These are phyloP conservation scores for Clinocottus analis DNA, from an alignment of 2,113 vertebrate species.

Conservation along the genomic window DNA sequence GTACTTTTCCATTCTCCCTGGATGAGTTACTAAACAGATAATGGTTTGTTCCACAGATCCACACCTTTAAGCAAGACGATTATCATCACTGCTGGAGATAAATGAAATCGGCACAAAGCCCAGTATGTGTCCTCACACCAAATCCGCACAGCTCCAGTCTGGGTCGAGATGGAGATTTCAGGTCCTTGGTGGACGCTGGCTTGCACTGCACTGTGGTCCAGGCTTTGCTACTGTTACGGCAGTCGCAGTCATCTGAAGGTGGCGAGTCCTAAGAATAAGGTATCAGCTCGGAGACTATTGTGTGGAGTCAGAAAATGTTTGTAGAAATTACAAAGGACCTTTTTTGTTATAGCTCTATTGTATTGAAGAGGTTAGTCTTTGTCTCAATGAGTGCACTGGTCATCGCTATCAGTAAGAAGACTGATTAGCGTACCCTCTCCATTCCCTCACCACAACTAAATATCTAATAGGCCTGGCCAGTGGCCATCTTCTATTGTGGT, in stretches of 20 bases:
- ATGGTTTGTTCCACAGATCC: slow-evolving; percentile 64
- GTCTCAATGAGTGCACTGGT: slow-evolving; percentile 65
- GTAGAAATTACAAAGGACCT: slow-evolving; percentile 55
- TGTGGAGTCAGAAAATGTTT: slow-evolving; percentile 36
- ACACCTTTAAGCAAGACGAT: slow-evolving; percentile 74
- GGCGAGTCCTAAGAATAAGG: slow-evolving; percentile 53
- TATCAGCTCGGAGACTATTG: slow-evolving; percentile 44
- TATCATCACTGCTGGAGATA: slow-evolving; percentile 75
- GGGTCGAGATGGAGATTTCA: slow-evolving; percentile 23
- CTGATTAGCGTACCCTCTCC: slow-evolving; percentile 74
- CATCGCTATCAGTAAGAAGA: slow-evolving; percentile 77
- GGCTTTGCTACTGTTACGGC: slow-evolving; percentile 12
- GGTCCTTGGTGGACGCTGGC: slow-evolving; percentile 31
- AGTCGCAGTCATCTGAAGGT: slow-evolving; percentile 65
- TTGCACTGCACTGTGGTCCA: slow-evolving; percentile 21
- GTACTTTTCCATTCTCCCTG: slow-evolving; percentile 2
- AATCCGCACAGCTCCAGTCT: slow-evolving; percentile 56
- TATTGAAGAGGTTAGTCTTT: slow-evolving; percentile 69
- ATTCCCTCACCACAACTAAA: slow-evolving; percentile 69
- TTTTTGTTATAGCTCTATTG: slow-evolving; percentile 62
- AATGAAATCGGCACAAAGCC: slow-evolving; percentile 59
- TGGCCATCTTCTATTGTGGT: slow-evolving; percentile 76
- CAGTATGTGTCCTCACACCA: slow-evolving; percentile 58
- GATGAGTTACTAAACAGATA: slow-evolving; percentile 42
- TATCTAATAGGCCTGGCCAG: slow-evolving; percentile 76